These are phyloP conservation scores for Syrista parreyssii DNA, from an alignment of 2,888 invertebrate genomes.

Conservation along the genomic window DNA sequence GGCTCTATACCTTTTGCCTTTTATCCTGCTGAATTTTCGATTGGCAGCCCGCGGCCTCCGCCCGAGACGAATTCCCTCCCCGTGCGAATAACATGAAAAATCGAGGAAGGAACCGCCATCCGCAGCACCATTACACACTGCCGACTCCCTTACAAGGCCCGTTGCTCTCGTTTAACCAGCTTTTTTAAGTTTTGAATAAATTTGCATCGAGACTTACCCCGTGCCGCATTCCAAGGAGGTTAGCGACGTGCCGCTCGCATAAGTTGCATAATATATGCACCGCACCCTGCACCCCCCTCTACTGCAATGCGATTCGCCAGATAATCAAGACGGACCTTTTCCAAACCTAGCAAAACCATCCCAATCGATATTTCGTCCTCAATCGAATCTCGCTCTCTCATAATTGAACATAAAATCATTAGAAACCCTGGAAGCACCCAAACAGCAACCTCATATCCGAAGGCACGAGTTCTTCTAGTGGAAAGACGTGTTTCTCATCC, in stretches of 20 bases:
- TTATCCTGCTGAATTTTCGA: constrained; percentile 36
- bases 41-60: constrained; percentile 19
- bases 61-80: constrained; percentile 4
- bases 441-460: not conserved
- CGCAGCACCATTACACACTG: not conserved
- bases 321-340: not conserved
- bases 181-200: constrained; percentile 35
- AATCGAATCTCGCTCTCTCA: not conserved
- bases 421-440: not conserved
- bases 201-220: constrained; percentile 34
- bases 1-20: constrained; percentile 44
- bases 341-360: not conserved
- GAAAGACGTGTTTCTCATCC: not conserved
- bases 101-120: not conserved
- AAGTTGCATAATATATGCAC: not conserved
- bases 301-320: not conserved
- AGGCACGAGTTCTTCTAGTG: not conserved
- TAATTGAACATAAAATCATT: not conserved
- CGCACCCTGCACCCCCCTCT: not conserved
- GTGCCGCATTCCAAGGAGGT: constrained; percentile 34
- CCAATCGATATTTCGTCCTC: not conserved
- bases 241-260: constrained; percentile 4
- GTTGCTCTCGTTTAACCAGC: not conserved
- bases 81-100: not conserved
- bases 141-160: not conserved